These are phyloP conservation scores for Standfussiana lucernea DNA, from an alignment of 2,888 invertebrate genomes.

Conservation along the genomic window DNA sequence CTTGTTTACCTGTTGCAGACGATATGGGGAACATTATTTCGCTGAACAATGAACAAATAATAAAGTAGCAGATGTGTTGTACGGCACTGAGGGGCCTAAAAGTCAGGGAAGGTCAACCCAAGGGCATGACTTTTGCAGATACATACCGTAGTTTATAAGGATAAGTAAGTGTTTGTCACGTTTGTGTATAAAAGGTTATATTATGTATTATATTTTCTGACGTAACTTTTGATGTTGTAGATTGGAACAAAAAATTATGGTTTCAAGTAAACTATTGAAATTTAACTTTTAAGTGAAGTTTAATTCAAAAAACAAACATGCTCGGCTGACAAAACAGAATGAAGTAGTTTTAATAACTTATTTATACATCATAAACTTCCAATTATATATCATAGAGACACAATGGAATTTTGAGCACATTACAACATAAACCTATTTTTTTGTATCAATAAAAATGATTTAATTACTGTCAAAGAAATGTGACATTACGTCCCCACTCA, in stretches of 20 bases:
- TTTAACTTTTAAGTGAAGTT: too few species aligned
- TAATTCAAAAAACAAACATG: too few species aligned
- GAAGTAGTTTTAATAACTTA: too few species aligned
- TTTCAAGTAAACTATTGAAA: neutral
- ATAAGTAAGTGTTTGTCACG: neutral
- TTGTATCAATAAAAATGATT: too few species aligned
- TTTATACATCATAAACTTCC: too few species aligned
- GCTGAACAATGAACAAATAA: constrained; percentile 54
- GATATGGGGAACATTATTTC: constrained; percentile 31
- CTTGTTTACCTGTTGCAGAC: constrained; percentile 46
- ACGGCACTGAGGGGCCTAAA: constrained; percentile 27
- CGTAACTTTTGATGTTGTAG: neutral
- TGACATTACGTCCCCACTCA: too few species aligned
- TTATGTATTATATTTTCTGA: neutral
- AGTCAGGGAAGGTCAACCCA: constrained; percentile 12
- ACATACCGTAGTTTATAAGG: constrained; percentile 23
- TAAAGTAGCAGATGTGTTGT: constrained; percentile 51
- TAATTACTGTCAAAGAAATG: too few species aligned
- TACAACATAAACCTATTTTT: too few species aligned
- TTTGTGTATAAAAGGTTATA: neutral
- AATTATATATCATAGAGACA: too few species aligned
- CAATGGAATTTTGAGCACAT: too few species aligned
- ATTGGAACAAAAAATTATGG: neutral
- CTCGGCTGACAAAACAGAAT: too few species aligned
- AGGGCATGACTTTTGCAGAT: constrained; percentile 14